These are phyloP conservation scores for Sakesphorus luctuosus DNA, from an alignment of 2,113 vertebrate species.

Conservation along the genomic window DNA sequence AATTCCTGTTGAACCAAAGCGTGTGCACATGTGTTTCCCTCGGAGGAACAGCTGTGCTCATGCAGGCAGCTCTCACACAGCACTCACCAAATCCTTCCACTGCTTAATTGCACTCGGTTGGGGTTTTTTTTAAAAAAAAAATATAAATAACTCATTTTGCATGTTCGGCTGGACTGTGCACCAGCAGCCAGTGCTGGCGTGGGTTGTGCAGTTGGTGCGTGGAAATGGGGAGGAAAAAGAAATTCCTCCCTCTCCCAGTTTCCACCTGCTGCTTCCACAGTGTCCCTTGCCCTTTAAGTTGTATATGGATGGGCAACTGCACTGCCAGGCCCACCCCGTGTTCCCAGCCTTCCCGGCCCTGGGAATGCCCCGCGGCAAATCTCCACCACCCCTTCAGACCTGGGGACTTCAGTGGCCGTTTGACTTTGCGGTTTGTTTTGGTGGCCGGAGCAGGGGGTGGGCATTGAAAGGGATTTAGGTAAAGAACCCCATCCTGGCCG, in stretches of 20 bases:
- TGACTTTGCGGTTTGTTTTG: rapidly evolving
- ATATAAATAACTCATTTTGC: neutral
- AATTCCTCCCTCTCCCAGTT: neutral
- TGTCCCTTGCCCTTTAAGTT: neutral
- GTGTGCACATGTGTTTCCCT: rapidly evolving
- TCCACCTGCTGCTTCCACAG: neutral
- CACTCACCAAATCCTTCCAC: neutral
- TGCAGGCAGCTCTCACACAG: neutral
- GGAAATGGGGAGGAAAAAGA: neutral
- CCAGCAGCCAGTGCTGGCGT: rapidly evolving
- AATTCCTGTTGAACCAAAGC: neutral
- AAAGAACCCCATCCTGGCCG: neutral
- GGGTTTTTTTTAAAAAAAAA: too few species aligned
- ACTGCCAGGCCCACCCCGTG: rapidly evolving
- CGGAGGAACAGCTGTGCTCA: neutral
- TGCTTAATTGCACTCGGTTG: neutral
- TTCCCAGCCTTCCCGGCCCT: rapidly evolving
- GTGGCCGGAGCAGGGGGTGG: too few species aligned
- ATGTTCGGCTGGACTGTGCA: neutral
- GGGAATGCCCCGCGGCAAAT: neutral
- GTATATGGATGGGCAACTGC: rapidly evolving
- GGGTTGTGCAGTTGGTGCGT: rapidly evolving
- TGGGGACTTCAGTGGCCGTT: neutral
- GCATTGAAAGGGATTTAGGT: neutral
- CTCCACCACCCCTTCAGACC: rapidly evolving